These are phyloP conservation scores for Brenthis daphne DNA, from an alignment of 2,888 invertebrate species.

Conservation along the genomic window DNA sequence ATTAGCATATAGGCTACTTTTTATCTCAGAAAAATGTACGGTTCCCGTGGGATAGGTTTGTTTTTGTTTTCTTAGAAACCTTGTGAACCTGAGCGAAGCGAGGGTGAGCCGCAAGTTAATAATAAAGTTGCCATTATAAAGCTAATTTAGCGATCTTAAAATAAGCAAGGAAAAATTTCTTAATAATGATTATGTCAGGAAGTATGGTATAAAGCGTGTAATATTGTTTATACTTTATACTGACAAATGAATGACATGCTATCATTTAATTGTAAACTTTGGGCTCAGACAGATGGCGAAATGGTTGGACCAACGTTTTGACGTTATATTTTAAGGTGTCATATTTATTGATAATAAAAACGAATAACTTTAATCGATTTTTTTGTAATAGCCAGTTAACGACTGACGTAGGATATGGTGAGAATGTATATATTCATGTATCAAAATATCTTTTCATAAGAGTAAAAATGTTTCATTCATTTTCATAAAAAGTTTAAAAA, in stretches of 20 bases:
- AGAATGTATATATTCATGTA: not conserved
- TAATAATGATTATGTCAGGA: not conserved
- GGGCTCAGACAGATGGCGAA: conserved; percentile 34
- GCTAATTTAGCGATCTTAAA: too few relatives aligned
- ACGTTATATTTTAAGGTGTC: conserved; percentile 1
- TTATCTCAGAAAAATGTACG: too few relatives aligned
- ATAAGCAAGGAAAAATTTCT: not conserved
- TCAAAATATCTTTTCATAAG: not conserved
- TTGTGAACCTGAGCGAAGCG: too few relatives aligned
- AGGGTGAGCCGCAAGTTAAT: too few relatives aligned
- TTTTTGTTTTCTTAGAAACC: too few relatives aligned
- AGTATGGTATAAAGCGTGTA: conserved; percentile 3
- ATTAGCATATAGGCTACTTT: too few relatives aligned
- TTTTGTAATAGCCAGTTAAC: conserved; percentile 1
- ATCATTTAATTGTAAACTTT: conserved; percentile 31
- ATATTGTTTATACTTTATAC: conserved; percentile 14
- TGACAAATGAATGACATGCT: conserved; percentile 31
- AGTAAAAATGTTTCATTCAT: not conserved
- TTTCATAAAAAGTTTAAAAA: not conserved
- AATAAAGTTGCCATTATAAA: too few relatives aligned
- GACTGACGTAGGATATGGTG: not conserved
- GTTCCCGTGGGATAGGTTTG: too few relatives aligned
- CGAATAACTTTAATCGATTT: conserved; percentile 10
- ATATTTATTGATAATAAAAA: conserved; percentile 21
- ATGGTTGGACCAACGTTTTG: conserved; percentile 22